Evolutionary conservation across 1,140 invertebrate species (phyloP).

Genomic region (Druon quercuslanigerum): DNA sequence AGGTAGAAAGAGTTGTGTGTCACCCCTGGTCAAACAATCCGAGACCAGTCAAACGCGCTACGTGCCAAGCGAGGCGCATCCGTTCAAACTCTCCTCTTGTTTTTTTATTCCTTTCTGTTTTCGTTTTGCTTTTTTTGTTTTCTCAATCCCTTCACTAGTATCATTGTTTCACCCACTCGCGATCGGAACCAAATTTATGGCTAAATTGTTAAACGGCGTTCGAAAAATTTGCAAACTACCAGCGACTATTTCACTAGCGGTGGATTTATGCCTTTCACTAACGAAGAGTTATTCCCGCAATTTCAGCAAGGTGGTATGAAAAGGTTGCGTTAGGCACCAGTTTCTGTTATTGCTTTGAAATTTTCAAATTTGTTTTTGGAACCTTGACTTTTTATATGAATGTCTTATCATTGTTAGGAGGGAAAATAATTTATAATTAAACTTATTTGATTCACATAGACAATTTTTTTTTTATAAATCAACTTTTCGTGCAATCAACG

Average conservation of each 20-base stretch:
- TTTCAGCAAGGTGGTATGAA: not conserved
- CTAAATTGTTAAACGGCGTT: constrained; percentile 65
- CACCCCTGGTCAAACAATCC: constrained; percentile 54
- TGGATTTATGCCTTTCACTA: constrained; percentile 48
- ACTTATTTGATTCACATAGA: too few relatives aligned
- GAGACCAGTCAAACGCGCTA: constrained; percentile 52
- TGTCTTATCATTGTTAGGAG: too few relatives aligned
- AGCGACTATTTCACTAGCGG: constrained; percentile 50
- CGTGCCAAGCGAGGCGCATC: constrained; percentile 52
- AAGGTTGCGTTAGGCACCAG: not conserved
- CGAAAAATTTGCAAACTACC: constrained; percentile 60
- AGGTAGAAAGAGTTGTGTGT: constrained; percentile 37
- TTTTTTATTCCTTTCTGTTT: not conserved
- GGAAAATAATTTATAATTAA: too few relatives aligned
- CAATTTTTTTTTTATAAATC: too few relatives aligned
- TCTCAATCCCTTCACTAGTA: constrained; percentile 42
- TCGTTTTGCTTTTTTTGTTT: constrained; percentile 28
- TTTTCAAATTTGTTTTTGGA: too few relatives aligned
- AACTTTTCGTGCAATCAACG: not conserved
- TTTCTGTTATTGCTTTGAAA: too few relatives aligned
- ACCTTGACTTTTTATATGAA: too few relatives aligned
- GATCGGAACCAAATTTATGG: constrained; percentile 58
- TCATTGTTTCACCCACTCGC: constrained; percentile 44
- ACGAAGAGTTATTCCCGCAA: not conserved
- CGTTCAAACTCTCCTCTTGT: constrained; percentile 54